Percentiles rank a stretch among this genome's conserved stretches.
These are phyloP conservation scores for Mesorhabditis belari DNA, from an alignment of 2,888 invertebrate species.

Conservation along the genomic window DNA sequence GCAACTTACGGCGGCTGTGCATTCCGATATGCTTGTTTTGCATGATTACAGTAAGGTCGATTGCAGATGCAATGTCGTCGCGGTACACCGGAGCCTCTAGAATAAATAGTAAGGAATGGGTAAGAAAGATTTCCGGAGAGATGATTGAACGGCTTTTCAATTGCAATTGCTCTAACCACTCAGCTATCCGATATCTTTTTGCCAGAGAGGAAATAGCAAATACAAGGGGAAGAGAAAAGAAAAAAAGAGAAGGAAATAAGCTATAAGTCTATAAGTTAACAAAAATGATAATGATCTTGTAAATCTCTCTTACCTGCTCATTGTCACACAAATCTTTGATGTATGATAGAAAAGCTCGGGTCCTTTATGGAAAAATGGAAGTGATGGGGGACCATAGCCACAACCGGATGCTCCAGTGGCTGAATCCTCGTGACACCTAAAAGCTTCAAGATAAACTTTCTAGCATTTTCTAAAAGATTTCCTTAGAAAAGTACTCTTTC, in stretches of 20 bases:
- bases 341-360: slow-evolving; percentile 39
- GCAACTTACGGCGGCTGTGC: not conserved
- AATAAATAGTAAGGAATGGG: slow-evolving; percentile 1
- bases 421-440: slow-evolving; percentile 47
- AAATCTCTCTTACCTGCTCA: slow-evolving; percentile 32
- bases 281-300: too few relatives aligned
- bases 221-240: too few relatives aligned
- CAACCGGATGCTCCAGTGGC: slow-evolving; percentile 45
- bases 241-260: too few relatives aligned
- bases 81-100: slow-evolving; percentile 30
- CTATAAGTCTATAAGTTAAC: too few relatives aligned
- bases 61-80: slow-evolving; percentile 47
- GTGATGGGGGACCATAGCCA: slow-evolving; percentile 48
- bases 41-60: slow-evolving; percentile 25
- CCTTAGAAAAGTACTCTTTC: too few relatives aligned
- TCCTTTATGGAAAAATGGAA: slow-evolving; percentile 48
- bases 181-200: not conserved
- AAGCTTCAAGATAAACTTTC: not conserved
- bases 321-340: slow-evolving; percentile 41
- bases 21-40: slow-evolving; percentile 1
- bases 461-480: too few relatives aligned
- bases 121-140: too few relatives aligned
- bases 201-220: not conserved
- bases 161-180: too few relatives aligned
- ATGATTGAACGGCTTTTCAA: too few relatives aligned